phyloP scores from a whole-genome alignment of 2,797 vertebrate genomes.

The Sciurus vulgaris region DNA sequence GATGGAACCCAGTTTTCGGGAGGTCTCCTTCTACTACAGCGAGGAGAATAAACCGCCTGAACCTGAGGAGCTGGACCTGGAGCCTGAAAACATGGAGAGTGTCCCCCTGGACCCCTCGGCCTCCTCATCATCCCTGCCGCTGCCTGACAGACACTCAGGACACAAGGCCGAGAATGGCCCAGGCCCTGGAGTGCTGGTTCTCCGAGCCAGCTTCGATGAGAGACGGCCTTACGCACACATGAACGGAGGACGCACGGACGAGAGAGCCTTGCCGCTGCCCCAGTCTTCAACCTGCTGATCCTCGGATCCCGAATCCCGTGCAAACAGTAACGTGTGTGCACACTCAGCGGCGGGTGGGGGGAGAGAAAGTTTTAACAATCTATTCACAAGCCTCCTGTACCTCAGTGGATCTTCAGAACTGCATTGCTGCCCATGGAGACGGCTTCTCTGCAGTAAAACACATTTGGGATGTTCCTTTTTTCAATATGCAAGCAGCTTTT shows the following conservation, averaged over 20 bases:
- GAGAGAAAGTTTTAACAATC: conserved; percentile 83
- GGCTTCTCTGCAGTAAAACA: conserved; percentile 90
- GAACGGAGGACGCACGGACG: conserved; percentile 98
- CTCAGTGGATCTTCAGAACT: conserved; percentile 92
- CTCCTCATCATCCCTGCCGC: conserved; percentile 92
- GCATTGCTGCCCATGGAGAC: conserved; percentile 91
- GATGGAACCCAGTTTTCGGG: conserved; percentile 94
- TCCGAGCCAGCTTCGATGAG: conserved; percentile 96
- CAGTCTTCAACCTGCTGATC: conserved; percentile 99
- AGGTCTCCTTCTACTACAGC: conserved; percentile 99
- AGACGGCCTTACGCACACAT: conserved; percentile 98
- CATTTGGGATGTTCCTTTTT: conserved; percentile 90
- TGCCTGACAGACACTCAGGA: conserved; percentile 94
- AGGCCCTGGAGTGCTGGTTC: conserved; percentile 94
- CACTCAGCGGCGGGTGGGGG: conserved; percentile 79
- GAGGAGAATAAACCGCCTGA: conserved; percentile 99
- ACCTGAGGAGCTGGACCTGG: conserved; percentile 96
- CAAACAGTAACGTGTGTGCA: conserved; percentile 75
- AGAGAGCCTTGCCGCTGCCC: conserved; percentile 95
- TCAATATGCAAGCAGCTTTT: conserved; percentile 91
- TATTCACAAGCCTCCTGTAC: conserved; percentile 92
- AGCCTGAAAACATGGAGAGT: conserved; percentile 98
- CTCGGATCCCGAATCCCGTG: conserved; percentile 76
- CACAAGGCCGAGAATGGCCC: conserved; percentile 94
- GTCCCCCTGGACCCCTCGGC: conserved; percentile 96